phyloP scores from a whole-genome alignment of 1,140 invertebrate genomes.

The Trypoxylus dichotomus region DNA sequence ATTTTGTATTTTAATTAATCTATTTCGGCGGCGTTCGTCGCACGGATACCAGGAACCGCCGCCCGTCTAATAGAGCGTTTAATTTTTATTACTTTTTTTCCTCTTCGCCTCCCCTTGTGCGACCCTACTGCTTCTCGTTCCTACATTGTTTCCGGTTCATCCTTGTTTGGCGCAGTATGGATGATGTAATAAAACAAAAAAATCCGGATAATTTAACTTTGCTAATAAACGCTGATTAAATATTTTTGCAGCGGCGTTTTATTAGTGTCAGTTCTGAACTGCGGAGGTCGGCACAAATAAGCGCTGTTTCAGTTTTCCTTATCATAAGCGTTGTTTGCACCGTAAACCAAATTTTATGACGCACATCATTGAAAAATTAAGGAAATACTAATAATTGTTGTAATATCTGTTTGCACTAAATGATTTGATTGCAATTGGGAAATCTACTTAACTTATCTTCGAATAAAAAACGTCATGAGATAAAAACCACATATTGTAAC shows the following conservation, averaged over 20 bases:
- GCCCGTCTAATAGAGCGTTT: slow-evolving; percentile 3
- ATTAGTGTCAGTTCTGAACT: neutral
- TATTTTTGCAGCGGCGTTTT: neutral
- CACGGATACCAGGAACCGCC: neutral
- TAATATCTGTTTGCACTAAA: too few relatives aligned
- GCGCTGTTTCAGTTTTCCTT: neutral
- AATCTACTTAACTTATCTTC: too few relatives aligned
- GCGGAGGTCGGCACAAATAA: neutral
- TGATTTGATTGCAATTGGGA: too few relatives aligned
- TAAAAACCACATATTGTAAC: too few relatives aligned
- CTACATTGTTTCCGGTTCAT: slow-evolving; percentile 4
- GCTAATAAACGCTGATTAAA: slow-evolving; percentile 20
- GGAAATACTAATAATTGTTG: neutral
- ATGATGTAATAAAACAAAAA: slow-evolving; percentile 13
- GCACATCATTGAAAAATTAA: neutral
- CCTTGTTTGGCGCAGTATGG: neutral
- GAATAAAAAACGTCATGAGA: too few relatives aligned
- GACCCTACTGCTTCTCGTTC: neutral
- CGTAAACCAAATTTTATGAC: neutral
- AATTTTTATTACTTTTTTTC: slow-evolving; percentile 5
- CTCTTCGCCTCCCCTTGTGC: neutral
- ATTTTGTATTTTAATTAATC: slow-evolving; percentile 25
- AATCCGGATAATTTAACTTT: slow-evolving; percentile 8
- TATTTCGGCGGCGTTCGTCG: neutral
- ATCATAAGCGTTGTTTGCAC: neutral